Percentiles rank a stretch among this genome's conserved stretches.
Conservation (phyloP, 2,113 vertebrate species). For the Lagopus muta region DNA sequence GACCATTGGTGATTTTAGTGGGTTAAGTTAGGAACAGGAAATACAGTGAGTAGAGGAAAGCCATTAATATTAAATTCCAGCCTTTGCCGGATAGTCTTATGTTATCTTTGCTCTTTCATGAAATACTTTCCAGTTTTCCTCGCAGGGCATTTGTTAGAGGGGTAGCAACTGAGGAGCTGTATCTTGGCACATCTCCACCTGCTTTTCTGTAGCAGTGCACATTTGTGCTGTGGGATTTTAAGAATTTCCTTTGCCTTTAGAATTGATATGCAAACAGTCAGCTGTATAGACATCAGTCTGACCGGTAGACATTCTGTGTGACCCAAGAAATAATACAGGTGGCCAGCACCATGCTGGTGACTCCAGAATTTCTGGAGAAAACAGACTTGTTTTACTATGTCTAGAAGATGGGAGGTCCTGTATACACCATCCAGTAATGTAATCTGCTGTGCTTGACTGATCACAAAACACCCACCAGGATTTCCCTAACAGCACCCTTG, state of each 20-base stretch:
- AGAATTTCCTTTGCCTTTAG: slow-evolving; percentile 68
- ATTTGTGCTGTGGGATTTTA: slow-evolving; percentile 68
- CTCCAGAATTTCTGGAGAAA: slow-evolving; percentile 32
- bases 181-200: slow-evolving; percentile 70
- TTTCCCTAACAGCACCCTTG: not conserved
- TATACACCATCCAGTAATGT: not conserved
- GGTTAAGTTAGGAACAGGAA: slow-evolving; percentile 63
- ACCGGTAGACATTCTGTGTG: not conserved
- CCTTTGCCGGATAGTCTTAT: slow-evolving; percentile 47
- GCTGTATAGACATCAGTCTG: slow-evolving; percentile 63
- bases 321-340: slow-evolving; percentile 63
- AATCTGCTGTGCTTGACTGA: slow-evolving; percentile 49
- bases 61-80: slow-evolving; percentile 59
- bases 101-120: slow-evolving; percentile 60
- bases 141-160: slow-evolving; percentile 54
- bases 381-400: not conserved
- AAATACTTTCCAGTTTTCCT: slow-evolving; percentile 53
- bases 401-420: slow-evolving; percentile 5
- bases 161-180: slow-evolving; percentile 56
- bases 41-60: slow-evolving; percentile 46
- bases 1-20: not conserved
- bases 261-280: slow-evolving; percentile 54
- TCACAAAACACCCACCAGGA: slow-evolving; percentile 53
- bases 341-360: slow-evolving; percentile 55
- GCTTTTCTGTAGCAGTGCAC: slow-evolving; percentile 45